Evolutionary conservation across 2,113 vertebrate species (phyloP).

Genomic region (Eolophus roseicapilla): DNA sequence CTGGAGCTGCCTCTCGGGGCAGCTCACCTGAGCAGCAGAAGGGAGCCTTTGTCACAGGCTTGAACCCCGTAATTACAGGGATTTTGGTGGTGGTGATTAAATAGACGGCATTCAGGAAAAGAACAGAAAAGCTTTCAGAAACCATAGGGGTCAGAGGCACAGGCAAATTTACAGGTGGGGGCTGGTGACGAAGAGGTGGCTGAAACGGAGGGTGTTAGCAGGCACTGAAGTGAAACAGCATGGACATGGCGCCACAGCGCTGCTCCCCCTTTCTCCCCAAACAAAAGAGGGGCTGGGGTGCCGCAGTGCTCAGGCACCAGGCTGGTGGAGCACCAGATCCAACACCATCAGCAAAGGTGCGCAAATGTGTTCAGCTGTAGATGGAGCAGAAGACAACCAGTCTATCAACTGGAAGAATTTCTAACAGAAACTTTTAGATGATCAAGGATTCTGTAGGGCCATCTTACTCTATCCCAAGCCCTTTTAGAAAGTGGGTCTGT

Average conservation of each 20-base stretch:
- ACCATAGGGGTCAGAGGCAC: background rate
- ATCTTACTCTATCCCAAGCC: background rate
- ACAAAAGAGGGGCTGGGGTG: background rate
- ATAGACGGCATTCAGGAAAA: background rate
- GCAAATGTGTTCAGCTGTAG: background rate
- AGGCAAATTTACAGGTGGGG: slow-evolving; percentile 55
- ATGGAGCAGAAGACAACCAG: background rate
- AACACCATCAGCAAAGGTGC: background rate
- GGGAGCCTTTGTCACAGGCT: slow-evolving; percentile 58
- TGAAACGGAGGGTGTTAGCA: background rate
- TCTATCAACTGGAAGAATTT: background rate
- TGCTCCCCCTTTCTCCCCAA: background rate
- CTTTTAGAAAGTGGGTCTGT: background rate
- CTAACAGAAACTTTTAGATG: background rate
- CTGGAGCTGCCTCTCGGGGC: slow-evolving; percentile 2
- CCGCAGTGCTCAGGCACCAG: background rate
- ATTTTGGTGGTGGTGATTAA: slow-evolving; percentile 42
- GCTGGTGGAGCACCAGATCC: background rate
- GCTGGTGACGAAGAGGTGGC: slow-evolving; percentile 1
- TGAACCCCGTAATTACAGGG: slow-evolving; percentile 60
- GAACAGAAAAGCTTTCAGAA: slow-evolving; percentile 53
- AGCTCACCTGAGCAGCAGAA: slow-evolving; percentile 68
- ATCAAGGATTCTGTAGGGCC: background rate
- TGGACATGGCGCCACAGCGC: background rate
- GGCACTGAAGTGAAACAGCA: slow-evolving; percentile 26